Conservation (phyloP, 2,888 invertebrate genomes). For the Drosophila mayaguana region DNA sequence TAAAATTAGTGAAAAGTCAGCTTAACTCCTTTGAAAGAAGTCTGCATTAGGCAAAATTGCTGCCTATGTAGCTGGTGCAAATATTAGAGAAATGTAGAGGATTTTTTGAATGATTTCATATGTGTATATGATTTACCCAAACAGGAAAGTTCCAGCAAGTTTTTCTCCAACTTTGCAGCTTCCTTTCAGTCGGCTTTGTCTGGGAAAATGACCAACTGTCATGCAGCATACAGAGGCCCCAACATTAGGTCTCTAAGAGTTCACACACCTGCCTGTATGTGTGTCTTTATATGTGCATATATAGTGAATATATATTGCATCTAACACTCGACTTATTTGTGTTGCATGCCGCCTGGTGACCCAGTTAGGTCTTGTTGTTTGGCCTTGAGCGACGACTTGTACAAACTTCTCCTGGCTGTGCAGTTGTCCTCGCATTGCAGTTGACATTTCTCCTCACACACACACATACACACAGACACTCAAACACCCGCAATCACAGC, state of each 20-base stretch:
- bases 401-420: conserved; percentile 66
- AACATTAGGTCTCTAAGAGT: not conserved
- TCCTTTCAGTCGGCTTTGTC: no score
- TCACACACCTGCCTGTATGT: not conserved
- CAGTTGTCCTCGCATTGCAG: conserved; percentile 72
- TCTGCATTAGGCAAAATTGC: no score
- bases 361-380: conserved; percentile 55
- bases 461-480: conserved; percentile 10
- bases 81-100: no score
- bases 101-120: no score
- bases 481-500: conserved; percentile 8
- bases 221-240: not conserved
- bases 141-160: not conserved
- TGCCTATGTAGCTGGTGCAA: no score
- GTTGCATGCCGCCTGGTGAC: conserved; percentile 41
- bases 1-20: no score
- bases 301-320: conserved; percentile 1
- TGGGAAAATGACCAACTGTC: not conserved
- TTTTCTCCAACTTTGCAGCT: not conserved
- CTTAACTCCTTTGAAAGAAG: no score
- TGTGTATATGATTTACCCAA: no score
- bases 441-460: conserved; percentile 69
- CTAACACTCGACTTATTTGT: conserved; percentile 37
- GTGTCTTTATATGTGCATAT: not conserved
- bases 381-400: conserved; percentile 63